Percentiles rank a stretch among this genome's conserved stretches.
Evolutionary conservation across 2,113 vertebrate species (phyloP).

Genomic region (Salvelinus fontinalis): DNA sequence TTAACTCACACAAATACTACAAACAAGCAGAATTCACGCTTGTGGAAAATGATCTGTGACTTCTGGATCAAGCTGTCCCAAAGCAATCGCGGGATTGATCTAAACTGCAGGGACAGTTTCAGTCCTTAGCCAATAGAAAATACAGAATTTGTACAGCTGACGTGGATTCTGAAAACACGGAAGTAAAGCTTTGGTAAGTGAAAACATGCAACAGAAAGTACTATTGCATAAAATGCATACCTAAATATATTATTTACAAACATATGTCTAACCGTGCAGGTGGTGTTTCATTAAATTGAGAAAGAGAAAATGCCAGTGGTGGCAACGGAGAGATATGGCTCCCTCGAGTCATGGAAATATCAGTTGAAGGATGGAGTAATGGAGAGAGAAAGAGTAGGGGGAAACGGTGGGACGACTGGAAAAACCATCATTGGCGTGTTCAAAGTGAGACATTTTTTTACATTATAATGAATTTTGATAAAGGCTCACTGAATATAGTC

Average conservation of each 20-base stretch:
- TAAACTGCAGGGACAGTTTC: neutral
- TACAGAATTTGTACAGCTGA: constrained; percentile 17
- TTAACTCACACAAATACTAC: neutral
- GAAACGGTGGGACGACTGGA: constrained; percentile 11
- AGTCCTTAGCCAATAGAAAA: constrained; percentile 10
- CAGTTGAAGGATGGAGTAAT: constrained; percentile 50
- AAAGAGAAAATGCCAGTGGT: constrained; percentile 31
- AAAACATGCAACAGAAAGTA: neutral
- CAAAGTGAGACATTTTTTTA: constrained; percentile 61
- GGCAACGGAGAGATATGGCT: constrained; percentile 75
- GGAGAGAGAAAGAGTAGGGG: constrained; percentile 54
- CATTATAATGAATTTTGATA: neutral
- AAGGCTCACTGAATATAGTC: neutral
- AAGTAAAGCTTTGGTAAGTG: constrained; percentile 27
- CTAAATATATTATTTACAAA: too few relatives aligned
- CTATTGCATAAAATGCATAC: too few relatives aligned
- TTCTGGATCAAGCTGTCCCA: neutral
- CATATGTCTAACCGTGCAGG: neutral
- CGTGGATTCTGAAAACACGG: constrained; percentile 57
- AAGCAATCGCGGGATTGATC: neutral
- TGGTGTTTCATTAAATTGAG: constrained; percentile 35
- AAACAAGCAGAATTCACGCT: neutral
- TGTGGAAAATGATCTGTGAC: neutral
- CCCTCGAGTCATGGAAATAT: constrained; percentile 70
- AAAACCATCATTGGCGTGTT: constrained; percentile 59